phyloP scores from a whole-genome alignment of 2,888 invertebrate genomes.

The Salpingus planirostris region DNA sequence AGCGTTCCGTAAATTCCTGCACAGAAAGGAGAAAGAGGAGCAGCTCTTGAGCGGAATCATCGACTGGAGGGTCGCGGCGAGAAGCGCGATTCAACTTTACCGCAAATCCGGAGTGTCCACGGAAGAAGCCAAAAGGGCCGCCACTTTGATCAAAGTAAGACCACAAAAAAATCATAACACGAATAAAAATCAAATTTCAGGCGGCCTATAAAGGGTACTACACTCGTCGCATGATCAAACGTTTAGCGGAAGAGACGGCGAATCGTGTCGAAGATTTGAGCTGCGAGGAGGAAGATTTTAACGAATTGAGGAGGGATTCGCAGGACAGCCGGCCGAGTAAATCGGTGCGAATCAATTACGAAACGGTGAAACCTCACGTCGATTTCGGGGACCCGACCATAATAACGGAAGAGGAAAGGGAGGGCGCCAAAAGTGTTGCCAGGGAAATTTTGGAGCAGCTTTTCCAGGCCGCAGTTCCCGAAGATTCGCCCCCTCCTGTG shows the following conservation, averaged over 20 bases:
- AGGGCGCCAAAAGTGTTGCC: too few species aligned
- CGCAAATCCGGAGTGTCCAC: slow-evolving; percentile 25
- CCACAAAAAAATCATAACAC: too few species aligned
- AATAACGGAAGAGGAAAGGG: too few species aligned
- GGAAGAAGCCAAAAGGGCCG: slow-evolving; percentile 35
- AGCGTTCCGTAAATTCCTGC: slow-evolving; percentile 24
- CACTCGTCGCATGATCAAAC: slow-evolving; percentile 30
- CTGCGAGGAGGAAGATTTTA: not conserved
- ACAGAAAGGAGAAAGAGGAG: slow-evolving; percentile 24
- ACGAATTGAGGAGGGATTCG: too few species aligned
- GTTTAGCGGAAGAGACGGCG: slow-evolving; percentile 19
- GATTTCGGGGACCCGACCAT: slow-evolving; percentile 24
- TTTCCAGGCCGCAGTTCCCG: too few species aligned
- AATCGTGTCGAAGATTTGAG: too few species aligned
- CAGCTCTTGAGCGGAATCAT: slow-evolving; percentile 34
- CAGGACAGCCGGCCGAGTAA: too few species aligned
- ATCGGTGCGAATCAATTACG: slow-evolving; percentile 24
- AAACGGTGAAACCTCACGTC: slow-evolving; percentile 25
- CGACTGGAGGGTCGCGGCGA: slow-evolving; percentile 39
- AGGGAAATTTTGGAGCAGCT: too few species aligned
- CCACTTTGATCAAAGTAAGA: slow-evolving; percentile 38
- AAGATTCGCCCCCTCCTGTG: too few species aligned
- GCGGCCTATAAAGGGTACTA: slow-evolving; percentile 40
- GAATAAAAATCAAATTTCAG: too few species aligned
- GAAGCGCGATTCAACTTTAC: slow-evolving; percentile 35